Conservation (phyloP, 2,888 invertebrate genomes). For the Epirrhoe alternata region DNA sequence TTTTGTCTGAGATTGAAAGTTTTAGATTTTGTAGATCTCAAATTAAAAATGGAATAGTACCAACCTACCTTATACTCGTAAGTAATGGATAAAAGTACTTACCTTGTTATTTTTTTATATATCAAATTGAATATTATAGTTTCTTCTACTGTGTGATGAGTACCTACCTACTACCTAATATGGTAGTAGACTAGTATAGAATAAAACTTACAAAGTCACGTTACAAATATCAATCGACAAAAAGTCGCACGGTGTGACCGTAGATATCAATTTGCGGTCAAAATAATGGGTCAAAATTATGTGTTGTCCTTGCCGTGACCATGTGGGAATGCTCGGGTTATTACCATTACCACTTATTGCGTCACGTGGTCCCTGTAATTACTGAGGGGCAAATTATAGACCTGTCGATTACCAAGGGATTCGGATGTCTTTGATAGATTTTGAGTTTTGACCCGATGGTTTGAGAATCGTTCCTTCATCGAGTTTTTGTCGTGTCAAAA, state of each 20-base stretch:
- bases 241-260: conserved; percentile 59
- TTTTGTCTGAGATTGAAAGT: too few relatives aligned
- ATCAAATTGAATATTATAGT: too few relatives aligned
- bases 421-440: conserved; percentile 57
- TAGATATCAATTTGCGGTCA: conserved; percentile 71
- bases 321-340: conserved; percentile 76
- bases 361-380: conserved; percentile 75
- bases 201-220: too few relatives aligned
- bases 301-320: conserved; percentile 75
- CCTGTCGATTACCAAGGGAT: conserved; percentile 64
- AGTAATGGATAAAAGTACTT: too few relatives aligned
- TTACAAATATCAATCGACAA: conserved; percentile 18
- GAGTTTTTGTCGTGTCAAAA: conserved; percentile 1
- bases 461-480: conserved; percentile 31
- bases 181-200: too few relatives aligned
- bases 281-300: conserved; percentile 81
- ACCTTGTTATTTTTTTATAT: too few relatives aligned
- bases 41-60: too few relatives aligned
- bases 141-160: too few relatives aligned
- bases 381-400: conserved; percentile 80
- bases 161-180: too few relatives aligned
- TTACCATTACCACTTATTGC: conserved; percentile 48
- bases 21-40: too few relatives aligned
- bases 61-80: too few relatives aligned
- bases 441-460: conserved; percentile 55